Conservation (phyloP, 2,888 invertebrate genomes). For the Agelastica alni region DNA sequence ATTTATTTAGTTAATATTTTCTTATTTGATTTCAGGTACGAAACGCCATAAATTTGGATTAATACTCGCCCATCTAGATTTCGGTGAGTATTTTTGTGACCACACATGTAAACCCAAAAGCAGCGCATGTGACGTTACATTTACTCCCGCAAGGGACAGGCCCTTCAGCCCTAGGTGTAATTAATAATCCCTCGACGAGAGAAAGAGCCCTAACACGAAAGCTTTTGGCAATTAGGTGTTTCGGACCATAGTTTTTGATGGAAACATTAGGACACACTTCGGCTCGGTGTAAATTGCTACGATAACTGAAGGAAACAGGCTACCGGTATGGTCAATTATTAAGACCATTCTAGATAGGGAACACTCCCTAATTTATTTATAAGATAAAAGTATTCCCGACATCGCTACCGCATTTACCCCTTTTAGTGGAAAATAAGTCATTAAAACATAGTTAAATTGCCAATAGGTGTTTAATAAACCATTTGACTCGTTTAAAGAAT, state of each 20-base stretch:
- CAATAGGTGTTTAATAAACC: too few species aligned
- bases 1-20: not conserved
- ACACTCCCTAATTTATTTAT: slow-evolving; percentile 29
- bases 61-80: slow-evolving; percentile 14
- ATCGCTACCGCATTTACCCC: not conserved
- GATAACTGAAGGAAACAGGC: slow-evolving; percentile 43
- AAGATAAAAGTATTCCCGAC: slow-evolving; percentile 16
- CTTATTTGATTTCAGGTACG: slow-evolving; percentile 23
- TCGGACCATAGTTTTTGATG: slow-evolving; percentile 49
- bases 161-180: slow-evolving; percentile 39
- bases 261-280: slow-evolving; percentile 49
- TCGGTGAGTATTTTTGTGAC: slow-evolving; percentile 30
- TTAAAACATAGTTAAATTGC: too few species aligned
- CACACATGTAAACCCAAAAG: slow-evolving; percentile 25
- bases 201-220: slow-evolving; percentile 51
- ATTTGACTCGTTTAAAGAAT: too few species aligned
- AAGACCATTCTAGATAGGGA: slow-evolving; percentile 35
- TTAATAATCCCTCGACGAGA: slow-evolving; percentile 51
- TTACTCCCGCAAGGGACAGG: slow-evolving; percentile 33
- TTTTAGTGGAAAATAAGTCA: too few species aligned
- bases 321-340: slow-evolving; percentile 44
- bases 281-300: slow-evolving; percentile 48
- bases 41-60: slow-evolving; percentile 16
- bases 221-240: slow-evolving; percentile 56
- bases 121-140: slow-evolving; percentile 37